Conservation (phyloP, 1,140 invertebrate species). For the Andrena cerasifolii region DNA sequence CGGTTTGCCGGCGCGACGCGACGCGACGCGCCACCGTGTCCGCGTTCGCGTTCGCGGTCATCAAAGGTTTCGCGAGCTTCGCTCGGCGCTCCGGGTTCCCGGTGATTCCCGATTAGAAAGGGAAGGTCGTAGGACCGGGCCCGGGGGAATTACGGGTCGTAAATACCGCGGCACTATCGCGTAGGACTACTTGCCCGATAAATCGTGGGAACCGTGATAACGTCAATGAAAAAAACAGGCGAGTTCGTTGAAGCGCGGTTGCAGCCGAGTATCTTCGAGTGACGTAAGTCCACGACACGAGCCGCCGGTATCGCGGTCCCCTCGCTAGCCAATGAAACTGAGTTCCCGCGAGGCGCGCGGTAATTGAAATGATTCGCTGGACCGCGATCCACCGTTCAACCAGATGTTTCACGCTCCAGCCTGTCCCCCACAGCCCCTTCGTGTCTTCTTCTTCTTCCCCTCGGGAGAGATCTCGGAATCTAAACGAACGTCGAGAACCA, state of each 20-base stretch:
- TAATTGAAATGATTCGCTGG: not conserved
- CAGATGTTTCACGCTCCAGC: too few species aligned
- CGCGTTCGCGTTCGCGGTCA: not conserved
- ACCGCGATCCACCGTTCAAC: not conserved
- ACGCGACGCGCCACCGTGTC: not conserved
- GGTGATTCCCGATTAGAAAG: too few species aligned
- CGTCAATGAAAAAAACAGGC: constrained; percentile 30
- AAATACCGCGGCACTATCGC: not conserved
- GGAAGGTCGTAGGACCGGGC: too few species aligned
- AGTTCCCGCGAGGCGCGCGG: not conserved
- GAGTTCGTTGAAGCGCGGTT: constrained; percentile 30
- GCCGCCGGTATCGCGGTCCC: not conserved
- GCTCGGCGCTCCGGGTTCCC: too few species aligned
- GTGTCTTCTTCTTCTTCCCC: not conserved
- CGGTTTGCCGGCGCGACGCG: not conserved
- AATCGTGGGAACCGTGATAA: constrained; percentile 45
- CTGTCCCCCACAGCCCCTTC: too few species aligned
- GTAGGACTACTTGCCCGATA: constrained; percentile 19
- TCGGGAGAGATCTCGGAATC: too few species aligned
- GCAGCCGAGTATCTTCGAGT: constrained; percentile 32
- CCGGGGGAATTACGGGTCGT: not conserved
- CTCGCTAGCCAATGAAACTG: not conserved
- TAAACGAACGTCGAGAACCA: too few species aligned
- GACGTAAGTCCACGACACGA: constrained; percentile 38
- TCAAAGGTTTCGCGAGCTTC: too few species aligned